Evolutionary conservation across 2,113 vertebrate genomes (phyloP).

Genomic region (Anoura caudifer): DNA sequence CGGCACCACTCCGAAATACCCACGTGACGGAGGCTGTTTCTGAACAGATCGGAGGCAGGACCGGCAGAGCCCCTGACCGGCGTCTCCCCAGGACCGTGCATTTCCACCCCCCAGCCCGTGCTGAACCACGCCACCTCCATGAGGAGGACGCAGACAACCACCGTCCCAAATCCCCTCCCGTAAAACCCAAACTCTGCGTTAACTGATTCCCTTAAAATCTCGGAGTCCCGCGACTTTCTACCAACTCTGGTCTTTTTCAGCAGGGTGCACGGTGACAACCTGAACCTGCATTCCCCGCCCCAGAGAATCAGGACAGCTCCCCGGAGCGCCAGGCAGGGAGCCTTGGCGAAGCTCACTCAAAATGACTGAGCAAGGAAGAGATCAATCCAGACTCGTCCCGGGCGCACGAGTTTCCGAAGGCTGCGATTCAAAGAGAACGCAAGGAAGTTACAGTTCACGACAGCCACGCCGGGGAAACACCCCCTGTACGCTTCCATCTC

Average conservation of each 20-base stretch:
- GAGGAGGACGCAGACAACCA: background rate
- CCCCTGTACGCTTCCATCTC: conserved; percentile 17
- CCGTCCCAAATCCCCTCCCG: background rate
- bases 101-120: background rate
- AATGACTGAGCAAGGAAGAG: conserved; percentile 26
- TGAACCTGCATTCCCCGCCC: conserved; percentile 23
- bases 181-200: background rate
- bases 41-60: background rate
- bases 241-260: background rate
- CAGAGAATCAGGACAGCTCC: background rate
- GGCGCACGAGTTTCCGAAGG: background rate
- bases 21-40: background rate
- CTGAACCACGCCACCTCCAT: background rate
- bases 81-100: background rate
- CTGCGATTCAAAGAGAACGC: conserved; percentile 5
- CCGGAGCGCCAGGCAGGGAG: background rate
- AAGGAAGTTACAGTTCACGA: conserved; percentile 25
- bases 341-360: background rate
- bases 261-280: background rate
- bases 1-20: background rate
- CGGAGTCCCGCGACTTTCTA: background rate
- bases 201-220: background rate
- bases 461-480: background rate
- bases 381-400: background rate
- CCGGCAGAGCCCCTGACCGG: background rate